Conservation (phyloP, 2,797 vertebrate genomes). For the Lagothrix lagotricha region DNA sequence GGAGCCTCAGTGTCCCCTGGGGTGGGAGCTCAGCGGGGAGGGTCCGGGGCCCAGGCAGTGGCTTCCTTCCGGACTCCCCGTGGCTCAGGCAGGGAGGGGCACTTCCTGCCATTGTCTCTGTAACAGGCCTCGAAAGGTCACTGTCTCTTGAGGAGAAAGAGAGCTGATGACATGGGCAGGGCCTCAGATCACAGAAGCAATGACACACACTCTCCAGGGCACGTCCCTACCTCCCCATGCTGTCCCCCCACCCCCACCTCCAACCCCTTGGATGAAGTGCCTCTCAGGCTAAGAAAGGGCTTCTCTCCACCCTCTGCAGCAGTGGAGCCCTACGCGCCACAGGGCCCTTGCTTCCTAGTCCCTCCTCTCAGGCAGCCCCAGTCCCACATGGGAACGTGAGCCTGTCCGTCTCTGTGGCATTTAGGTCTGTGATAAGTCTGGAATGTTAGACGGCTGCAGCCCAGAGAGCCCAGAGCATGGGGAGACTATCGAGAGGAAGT, state of each 20-base stretch:
- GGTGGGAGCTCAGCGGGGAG: background rate
- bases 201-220: background rate
- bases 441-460: background rate
- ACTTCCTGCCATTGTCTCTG: conserved; percentile 68
- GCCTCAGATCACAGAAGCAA: background rate
- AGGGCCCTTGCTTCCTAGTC: no score
- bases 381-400: conserved; percentile 65
- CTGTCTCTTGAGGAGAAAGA: conserved; percentile 27
- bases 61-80: conserved; percentile 40
- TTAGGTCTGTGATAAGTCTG: conserved; percentile 72
- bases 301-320: background rate
- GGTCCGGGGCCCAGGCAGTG: background rate
- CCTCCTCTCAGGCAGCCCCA: conserved; percentile 11
- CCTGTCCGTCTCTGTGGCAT: conserved; percentile 66
- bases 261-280: background rate
- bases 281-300: background rate
- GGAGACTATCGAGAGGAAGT: background rate
- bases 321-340: background rate
- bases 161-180: background rate
- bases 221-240: background rate
- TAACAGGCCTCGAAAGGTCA: background rate
- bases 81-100: background rate
- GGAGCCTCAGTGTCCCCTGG: background rate
- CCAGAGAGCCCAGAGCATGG: background rate
- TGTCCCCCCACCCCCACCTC: background rate